phyloP scores from a whole-genome alignment of 1,140 invertebrate genomes.

The Drosophila kurseongensis region DNA sequence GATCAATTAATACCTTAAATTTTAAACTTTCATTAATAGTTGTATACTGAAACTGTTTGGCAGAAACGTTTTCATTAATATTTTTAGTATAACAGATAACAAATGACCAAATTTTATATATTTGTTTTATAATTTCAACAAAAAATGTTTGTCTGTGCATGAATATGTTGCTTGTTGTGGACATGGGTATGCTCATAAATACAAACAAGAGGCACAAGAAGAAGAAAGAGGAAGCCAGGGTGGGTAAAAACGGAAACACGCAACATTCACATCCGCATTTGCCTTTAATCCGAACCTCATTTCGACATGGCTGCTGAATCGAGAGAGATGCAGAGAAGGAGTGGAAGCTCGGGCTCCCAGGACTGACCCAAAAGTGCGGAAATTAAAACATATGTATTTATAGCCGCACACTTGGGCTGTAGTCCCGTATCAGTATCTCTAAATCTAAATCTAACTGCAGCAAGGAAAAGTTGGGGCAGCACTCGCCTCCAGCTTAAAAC shows the following conservation, averaged over 20 bases:
- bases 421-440: slow-evolving; percentile 35
- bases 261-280: slow-evolving; percentile 70
- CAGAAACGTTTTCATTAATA: too few species aligned
- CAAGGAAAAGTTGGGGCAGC: slow-evolving; percentile 5
- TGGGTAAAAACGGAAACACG: slow-evolving; percentile 62
- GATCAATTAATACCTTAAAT: too few species aligned
- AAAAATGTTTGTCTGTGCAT: background rate
- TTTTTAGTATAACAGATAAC: too few species aligned
- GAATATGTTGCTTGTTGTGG: slow-evolving; percentile 4
- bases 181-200: slow-evolving; percentile 52
- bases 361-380: slow-evolving; percentile 80
- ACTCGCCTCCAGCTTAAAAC: slow-evolving; percentile 61
- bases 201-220: slow-evolving; percentile 46
- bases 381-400: slow-evolving; percentile 84
- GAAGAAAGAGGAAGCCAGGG: slow-evolving; percentile 5
- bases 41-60: too few species aligned
- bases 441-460: slow-evolving; percentile 33
- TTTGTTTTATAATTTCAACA: background rate
- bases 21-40: background rate
- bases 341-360: slow-evolving; percentile 29
- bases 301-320: slow-evolving; percentile 45
- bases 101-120: too few species aligned
- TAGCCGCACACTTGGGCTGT: slow-evolving; percentile 63
- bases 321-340: background rate
- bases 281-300: slow-evolving; percentile 71